Conservation (phyloP, 2,113 vertebrate species). For the Macrotis lagotis region DNA sequence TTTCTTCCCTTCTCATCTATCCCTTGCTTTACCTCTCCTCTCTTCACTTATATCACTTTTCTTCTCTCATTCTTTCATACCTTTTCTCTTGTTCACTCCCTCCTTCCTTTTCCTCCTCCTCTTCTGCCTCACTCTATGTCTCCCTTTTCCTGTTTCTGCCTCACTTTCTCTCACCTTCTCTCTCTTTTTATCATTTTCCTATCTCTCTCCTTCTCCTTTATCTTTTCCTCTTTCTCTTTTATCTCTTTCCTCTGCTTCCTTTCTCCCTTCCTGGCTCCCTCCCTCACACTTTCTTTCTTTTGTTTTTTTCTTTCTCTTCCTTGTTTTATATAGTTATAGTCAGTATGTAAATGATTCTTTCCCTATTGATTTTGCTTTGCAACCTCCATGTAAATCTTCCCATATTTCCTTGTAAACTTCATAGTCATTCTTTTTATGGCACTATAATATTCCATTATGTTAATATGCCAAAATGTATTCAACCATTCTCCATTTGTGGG, state of each 20-base stretch:
- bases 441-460: background rate
- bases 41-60: too few relatives aligned
- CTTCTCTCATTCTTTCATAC: background rate
- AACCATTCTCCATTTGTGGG: background rate
- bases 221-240: background rate
- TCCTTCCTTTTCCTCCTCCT: too few relatives aligned
- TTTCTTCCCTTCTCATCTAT: background rate
- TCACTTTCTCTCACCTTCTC: background rate
- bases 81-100: too few relatives aligned
- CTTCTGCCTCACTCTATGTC: background rate
- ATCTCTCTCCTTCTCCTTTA: background rate
- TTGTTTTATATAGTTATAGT: background rate
- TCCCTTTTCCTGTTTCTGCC: too few relatives aligned
- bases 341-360: background rate
- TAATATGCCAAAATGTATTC: background rate
- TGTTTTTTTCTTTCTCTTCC: background rate
- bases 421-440: background rate
- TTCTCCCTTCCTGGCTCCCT: background rate
- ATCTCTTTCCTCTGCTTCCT: background rate
- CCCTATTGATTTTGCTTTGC: background rate
- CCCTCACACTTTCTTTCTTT: background rate
- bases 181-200: background rate
- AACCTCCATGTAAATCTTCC: background rate
- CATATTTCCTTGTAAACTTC: conserved; percentile 1
- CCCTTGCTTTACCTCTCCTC: background rate